Conservation (phyloP, 2,797 vertebrate genomes). For the Xiphophorus birchmanni region DNA sequence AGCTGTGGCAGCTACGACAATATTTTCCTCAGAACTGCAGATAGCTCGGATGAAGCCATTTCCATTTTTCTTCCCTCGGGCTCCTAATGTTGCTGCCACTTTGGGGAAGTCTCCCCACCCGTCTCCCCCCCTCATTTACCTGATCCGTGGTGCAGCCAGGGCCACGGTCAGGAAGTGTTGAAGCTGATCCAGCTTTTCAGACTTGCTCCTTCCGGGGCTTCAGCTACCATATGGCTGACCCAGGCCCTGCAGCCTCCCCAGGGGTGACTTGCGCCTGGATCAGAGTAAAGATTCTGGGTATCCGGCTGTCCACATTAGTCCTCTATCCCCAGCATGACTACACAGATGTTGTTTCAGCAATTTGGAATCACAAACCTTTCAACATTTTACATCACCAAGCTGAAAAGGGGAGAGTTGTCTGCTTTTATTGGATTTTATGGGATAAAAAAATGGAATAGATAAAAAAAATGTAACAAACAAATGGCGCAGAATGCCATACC, state of each 20-base stretch:
- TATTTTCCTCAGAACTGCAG: constrained; percentile 76
- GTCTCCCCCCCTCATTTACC: constrained; percentile 61
- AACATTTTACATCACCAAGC: constrained; percentile 23
- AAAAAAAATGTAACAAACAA: background rate
- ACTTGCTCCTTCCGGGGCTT: constrained; percentile 88
- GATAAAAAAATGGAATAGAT: background rate
- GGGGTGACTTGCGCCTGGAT: constrained; percentile 84
- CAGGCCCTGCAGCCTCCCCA: constrained; percentile 87
- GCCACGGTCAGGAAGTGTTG: constrained; percentile 80
- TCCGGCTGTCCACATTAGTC: constrained; percentile 74
- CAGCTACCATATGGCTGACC: constrained; percentile 94
- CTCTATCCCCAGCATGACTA: constrained; percentile 83
- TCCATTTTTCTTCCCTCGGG: constrained; percentile 79
- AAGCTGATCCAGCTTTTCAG: constrained; percentile 90
- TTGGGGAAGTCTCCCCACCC: constrained; percentile 64
- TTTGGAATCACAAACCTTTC: constrained; percentile 68
- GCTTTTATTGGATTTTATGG: constrained; percentile 3
- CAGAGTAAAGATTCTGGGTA: constrained; percentile 82
- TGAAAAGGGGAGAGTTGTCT: constrained; percentile 8
- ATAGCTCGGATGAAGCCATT: constrained; percentile 80
- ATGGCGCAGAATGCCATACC: constrained; percentile 24
- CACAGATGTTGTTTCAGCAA: constrained; percentile 88
- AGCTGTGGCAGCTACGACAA: constrained; percentile 60
- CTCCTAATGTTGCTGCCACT: constrained; percentile 63
- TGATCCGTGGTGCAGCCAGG: constrained; percentile 76